Evolutionary conservation across 2,888 invertebrate species (phyloP), one percentile per base, ranked within the genome.

Genomic region (Bellardia pandia): DNA sequence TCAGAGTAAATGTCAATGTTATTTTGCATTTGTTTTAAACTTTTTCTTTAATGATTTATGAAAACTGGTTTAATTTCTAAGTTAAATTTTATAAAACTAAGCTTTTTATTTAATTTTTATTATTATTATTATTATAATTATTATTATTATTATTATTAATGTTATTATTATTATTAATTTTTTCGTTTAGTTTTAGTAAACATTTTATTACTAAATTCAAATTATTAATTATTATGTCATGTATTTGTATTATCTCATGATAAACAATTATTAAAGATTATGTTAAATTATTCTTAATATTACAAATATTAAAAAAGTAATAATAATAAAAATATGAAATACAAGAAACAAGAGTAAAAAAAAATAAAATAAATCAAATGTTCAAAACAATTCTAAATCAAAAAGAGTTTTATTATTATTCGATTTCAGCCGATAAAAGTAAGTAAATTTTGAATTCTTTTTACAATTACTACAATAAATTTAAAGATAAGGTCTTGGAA

Each of bases 301-400:
- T 84, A 40, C 80, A 80, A 86, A 88, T 77, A 86, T 82, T 79
- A 78, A 88, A 74, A 64, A 69, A 66, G 3, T 62, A 69, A 51
- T 51, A 69, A 88, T 88, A 78, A 82, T 16, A 81, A 87, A 80
- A 89, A 89, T 78, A 84, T 58, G 48, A 72, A 72, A 72, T 89
- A 86, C 85, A 71, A 74, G 33, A 72, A 82, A 81, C 42, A 72
- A 72, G 69, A 87, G 33, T 56, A 71, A 85, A 88, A 90, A 90
- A 90, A 90, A 89, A 90, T 89, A 88, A 88, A 89, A 83, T 86
- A 88, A 86, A 82, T 91, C 91, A 92, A 92, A 91, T 92, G 91
- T 91, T 91, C 90, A 91, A 92, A 91, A 92, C 92, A 90, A 90
- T 74, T 72, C 16, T 13, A 69, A 74, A 16, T 9, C 1, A 51